Evolutionary conservation across 1,140 invertebrate genomes (phyloP).

Genomic region (Lucilia sericata): DNA sequence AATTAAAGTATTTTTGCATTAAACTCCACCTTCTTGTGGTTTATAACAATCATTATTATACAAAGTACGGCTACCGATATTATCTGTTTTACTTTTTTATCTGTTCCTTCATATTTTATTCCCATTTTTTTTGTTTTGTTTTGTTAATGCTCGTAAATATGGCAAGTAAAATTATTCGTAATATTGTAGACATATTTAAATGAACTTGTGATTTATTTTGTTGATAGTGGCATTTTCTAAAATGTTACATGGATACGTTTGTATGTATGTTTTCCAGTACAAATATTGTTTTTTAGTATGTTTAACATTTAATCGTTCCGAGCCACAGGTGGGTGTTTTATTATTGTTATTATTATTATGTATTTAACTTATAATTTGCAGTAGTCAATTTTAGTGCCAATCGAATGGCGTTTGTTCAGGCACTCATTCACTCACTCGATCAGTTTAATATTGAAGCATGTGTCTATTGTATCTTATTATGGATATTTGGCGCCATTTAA

Average conservation of each 20-base stretch:
- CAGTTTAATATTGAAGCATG: neutral
- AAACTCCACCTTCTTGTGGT: neutral
- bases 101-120: too few species aligned
- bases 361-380: neutral
- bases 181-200: neutral
- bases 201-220: neutral
- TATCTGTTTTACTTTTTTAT: too few species aligned
- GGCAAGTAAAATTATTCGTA: neutral
- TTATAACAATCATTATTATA: neutral
- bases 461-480: conserved; percentile 10
- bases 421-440: neutral
- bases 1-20: neutral
- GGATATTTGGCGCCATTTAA: conserved; percentile 35
- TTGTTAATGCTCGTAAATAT: too few species aligned
- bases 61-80: too few species aligned
- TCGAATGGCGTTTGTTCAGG: neutral
- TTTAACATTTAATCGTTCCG: neutral
- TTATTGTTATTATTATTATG: neutral
- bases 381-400: conserved; percentile 5
- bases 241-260: neutral
- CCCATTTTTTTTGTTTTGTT: too few species aligned
- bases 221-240: neutral
- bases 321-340: neutral
- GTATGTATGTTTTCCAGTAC: too few species aligned
- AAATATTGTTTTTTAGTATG: neutral